phyloP scores from a whole-genome alignment of 1,140 invertebrate species.

The Megalopta genalis region DNA sequence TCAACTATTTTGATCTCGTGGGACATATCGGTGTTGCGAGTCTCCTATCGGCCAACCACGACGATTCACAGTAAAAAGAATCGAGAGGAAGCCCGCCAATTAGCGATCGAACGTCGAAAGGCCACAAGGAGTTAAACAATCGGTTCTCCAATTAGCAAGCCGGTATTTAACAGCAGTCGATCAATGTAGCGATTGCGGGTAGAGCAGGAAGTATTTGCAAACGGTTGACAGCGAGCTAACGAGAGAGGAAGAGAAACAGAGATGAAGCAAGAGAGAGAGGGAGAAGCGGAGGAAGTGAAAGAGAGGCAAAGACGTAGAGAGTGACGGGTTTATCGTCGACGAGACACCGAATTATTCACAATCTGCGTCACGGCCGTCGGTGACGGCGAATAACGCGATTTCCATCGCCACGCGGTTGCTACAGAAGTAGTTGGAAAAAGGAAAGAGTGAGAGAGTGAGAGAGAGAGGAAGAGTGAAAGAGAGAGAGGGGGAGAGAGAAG shows the following conservation, averaged over 20 bases:
- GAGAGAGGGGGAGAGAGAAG: background rate
- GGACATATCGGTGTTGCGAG: too few relatives aligned
- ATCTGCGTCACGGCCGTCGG: background rate
- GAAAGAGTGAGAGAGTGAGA: background rate
- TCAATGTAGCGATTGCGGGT: too few relatives aligned
- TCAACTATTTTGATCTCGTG: too few relatives aligned
- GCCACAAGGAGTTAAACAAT: background rate
- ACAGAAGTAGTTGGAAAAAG: too few relatives aligned
- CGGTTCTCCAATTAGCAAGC: too few relatives aligned
- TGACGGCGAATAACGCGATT: conserved; percentile 4
- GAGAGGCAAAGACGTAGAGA: background rate
- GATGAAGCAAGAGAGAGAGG: background rate
- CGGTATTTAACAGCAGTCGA: background rate
- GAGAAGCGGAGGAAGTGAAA: background rate
- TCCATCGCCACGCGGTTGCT: background rate
- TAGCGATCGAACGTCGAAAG: too few relatives aligned
- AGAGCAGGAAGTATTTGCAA: too few relatives aligned
- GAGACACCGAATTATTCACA: conserved; percentile 9
- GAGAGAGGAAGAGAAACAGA: background rate
- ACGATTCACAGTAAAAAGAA: too few relatives aligned
- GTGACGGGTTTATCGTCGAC: background rate
- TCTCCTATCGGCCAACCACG: too few relatives aligned
- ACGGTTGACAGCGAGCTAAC: too few relatives aligned
- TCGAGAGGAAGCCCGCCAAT: too few relatives aligned
- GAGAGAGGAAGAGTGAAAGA: background rate